Conservation (phyloP, 2,797 vertebrate genomes). For the Manis pentadactyla region DNA sequence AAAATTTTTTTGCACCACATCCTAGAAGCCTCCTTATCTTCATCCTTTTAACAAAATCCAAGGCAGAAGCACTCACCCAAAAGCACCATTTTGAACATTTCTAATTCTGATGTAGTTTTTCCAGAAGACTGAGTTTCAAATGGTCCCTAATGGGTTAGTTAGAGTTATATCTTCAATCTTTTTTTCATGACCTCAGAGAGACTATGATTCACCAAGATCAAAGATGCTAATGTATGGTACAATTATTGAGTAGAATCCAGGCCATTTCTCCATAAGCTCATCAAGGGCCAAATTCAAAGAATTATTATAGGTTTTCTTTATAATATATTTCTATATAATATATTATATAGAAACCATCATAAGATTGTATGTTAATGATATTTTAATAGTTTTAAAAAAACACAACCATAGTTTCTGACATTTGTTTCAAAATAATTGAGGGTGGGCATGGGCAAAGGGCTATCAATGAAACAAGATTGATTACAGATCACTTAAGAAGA, state of each 20-base stretch:
- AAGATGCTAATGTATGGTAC: background rate
- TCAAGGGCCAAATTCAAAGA: background rate
- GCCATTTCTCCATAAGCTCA: constrained; percentile 32
- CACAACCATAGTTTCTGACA: background rate
- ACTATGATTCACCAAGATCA: background rate
- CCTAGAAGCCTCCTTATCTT: background rate
- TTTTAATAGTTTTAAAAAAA: no score
- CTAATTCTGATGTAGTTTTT: constrained; percentile 24
- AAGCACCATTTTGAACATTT: constrained; percentile 47
- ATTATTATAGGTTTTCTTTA: background rate
- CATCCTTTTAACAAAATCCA: constrained; percentile 16
- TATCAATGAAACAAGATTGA: background rate
- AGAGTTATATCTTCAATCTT: background rate
- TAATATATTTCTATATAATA: no score
- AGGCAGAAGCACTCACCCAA: background rate
- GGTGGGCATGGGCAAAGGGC: background rate
- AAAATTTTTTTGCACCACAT: background rate
- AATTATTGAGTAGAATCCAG: background rate
- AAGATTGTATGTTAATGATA: no score
- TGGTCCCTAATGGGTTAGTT: background rate
- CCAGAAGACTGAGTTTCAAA: background rate
- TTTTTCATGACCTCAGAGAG: background rate
- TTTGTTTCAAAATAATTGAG: background rate
- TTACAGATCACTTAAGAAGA: background rate
- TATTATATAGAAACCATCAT: no score